Evolutionary conservation across 1,140 invertebrate species (phyloP), one percentile per base, ranked within the genome.

Genomic region (Diachasmimorpha longicaudata): DNA sequence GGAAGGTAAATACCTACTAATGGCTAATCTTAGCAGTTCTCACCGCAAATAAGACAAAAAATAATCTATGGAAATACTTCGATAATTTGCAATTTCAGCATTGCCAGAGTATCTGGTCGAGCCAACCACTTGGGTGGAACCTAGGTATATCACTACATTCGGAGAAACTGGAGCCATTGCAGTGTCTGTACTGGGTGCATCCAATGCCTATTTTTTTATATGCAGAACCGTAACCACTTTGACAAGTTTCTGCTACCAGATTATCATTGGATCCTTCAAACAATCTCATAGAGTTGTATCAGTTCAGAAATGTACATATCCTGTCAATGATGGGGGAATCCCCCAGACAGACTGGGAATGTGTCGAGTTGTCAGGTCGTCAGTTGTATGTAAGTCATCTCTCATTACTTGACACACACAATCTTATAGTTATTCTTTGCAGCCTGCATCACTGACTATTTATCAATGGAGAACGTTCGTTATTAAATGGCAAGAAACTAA

Each of bases 1-100:
- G 81, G 80, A 83, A 82, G 70, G 81, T 83, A 70, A 39, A 39
- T 10, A 5, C n/a, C n/a, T n/a, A n/a, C n/a, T n/a, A n/a, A n/a
- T n/a, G n/a, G n/a, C n/a, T n/a, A n/a, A n/a, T n/a, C n/a, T n/a
- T n/a, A n/a, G n/a, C n/a, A n/a, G n/a, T n/a, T n/a, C n/a, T n/a
- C n/a, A n/a, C n/a, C n/a, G n/a, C n/a, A n/a, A n/a, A n/a, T n/a
- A n/a, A n/a, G n/a, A n/a, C n/a, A n/a, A n/a, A n/a, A n/a, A n/a
- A n/a, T n/a, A n/a, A n/a, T n/a, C n/a, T n/a, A n/a, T n/a, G n/a
- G n/a, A n/a, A n/a, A n/a, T n/a, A n/a, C n/a, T n/a, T n/a, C n/a
- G n/a, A 42, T 67, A 11, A 8, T 42, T 55, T 37, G 5, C n/a
- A 48, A 72, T 76, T 74, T 10, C 23, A 80, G 79, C 3, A 11